phyloP scores from a whole-genome alignment of 2,888 invertebrate species.

The Troides aeacus region DNA sequence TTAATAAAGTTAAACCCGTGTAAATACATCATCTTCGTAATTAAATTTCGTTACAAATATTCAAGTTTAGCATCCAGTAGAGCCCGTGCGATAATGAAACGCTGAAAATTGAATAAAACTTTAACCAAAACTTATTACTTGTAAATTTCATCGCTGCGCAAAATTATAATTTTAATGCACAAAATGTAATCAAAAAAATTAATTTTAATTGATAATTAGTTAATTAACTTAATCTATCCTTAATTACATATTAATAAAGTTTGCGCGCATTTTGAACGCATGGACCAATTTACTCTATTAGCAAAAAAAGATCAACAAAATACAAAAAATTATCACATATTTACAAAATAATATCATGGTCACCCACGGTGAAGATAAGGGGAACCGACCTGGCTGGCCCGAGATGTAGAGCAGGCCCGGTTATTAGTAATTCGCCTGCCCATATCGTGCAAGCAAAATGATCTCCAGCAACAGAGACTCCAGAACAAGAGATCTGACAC shows the following conservation, averaged over 20 bases:
- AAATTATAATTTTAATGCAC: neutral
- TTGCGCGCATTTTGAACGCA: neutral
- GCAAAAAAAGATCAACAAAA: neutral
- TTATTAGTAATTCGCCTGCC: no score
- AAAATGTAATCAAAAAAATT: neutral
- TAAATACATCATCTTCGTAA: constrained; percentile 22
- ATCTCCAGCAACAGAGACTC: no score
- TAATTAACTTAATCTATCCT: neutral
- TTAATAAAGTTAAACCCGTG: constrained; percentile 15
- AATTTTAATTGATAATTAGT: neutral
- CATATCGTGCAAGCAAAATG: no score
- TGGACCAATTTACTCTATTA: neutral
- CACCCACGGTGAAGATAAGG: no score
- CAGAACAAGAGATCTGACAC: no score
- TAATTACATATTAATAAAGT: neutral
- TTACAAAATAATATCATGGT: no score
- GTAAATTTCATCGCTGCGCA: constrained; percentile 7
- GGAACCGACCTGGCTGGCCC: no score
- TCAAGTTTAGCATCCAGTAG: constrained; percentile 15
- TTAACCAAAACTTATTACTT: constrained; percentile 13
- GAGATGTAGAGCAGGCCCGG: no score
- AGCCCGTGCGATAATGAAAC: constrained; percentile 17
- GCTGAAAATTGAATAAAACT: constrained; percentile 21
- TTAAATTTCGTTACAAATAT: constrained; percentile 18
- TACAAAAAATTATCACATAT: no score